Evolutionary conservation across 2,797 vertebrate species (phyloP), one percentile per base, ranked within the genome.

Genomic region (Nannoperca obscura): DNA sequence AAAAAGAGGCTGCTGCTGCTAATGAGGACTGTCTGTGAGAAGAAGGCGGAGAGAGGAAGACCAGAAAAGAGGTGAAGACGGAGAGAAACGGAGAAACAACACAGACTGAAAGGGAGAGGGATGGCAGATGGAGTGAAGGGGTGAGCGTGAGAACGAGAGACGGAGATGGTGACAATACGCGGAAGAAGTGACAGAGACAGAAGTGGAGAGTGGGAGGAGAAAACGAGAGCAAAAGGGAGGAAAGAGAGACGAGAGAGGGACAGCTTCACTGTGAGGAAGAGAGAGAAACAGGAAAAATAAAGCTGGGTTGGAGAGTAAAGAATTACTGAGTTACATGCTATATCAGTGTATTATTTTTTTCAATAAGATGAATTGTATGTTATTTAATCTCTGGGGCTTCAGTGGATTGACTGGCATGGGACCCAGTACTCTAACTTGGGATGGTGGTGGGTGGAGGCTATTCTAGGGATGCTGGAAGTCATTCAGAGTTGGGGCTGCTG

Each of bases 11-110:
- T 81, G 71, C 75, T 81, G 86, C 82, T 65, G 84, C 88, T 93
- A 92, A 93, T 91, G 86, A 93, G 87, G 73, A 74, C 82, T 81
- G 81, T 88, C 82, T 83, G 71, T 55, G 60, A 87, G 69, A 74
- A 78, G 80, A 80, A 76, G 64, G 82, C 65, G 58, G 76, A 66
- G 64, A 70, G 66, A 74, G 65, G 59, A 72, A 67, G 80, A 78
- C 60, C 57, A 49, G 67, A 50, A 63, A 50, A 65, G 66, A 78
- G 47, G 50, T 66, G 65, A 69, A 73, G 72, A 75, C 14, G 69
- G 50, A 71, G 46, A 58, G 57, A 82, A 50, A 75, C 4, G 11
- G 54, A 66, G 42, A 67, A 78, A 62, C 71, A 68, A 69, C 53
- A 34, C 47, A 46, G 66, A 38, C 53, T 20, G 55, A 80, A 76